Percentiles rank a stretch among this genome's conserved stretches.
Conservation (phyloP, 2,113 vertebrate genomes). For the Melierax canorus region DNA sequence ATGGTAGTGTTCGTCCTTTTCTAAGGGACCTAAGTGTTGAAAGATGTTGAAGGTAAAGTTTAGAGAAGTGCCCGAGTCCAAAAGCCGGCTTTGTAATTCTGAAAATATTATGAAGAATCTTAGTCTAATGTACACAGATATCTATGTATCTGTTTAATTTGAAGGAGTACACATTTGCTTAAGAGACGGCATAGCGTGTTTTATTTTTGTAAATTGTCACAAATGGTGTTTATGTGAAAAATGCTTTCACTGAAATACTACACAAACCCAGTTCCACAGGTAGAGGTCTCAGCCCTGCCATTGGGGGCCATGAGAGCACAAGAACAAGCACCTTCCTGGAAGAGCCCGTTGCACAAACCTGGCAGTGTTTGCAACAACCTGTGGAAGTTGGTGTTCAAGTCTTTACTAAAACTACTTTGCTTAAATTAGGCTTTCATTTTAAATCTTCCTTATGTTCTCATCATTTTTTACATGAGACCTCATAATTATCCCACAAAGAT, state of each 20-base stretch:
- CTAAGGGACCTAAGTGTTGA: not conserved
- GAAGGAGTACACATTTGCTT: not conserved
- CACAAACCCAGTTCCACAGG: not conserved
- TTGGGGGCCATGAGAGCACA: not conserved
- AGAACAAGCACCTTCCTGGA: not conserved
- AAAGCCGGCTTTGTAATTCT: not conserved
- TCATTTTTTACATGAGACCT: no score
- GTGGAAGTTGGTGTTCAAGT: no score
- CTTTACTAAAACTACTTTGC: no score
- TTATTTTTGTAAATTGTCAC: not conserved
- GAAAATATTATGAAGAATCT: not conserved
- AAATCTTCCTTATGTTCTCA: no score
- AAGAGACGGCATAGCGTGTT: not conserved
- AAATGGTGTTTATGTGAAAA: rapidly evolving
- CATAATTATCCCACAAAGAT: no score
- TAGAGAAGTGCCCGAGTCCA: not conserved
- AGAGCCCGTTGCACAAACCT: no score
- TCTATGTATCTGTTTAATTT: not conserved
- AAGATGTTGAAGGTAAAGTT: not conserved
- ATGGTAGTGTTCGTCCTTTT: not conserved
- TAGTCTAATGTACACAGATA: not conserved
- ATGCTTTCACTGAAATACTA: not conserved
- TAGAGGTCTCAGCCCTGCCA: not conserved
- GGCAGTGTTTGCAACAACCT: no score
- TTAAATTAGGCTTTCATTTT: no score